Percentiles rank a stretch among this genome's conserved stretches.
Evolutionary conservation across 2,113 vertebrate genomes (phyloP).

Genomic region (Crocuta crocuta): DNA sequence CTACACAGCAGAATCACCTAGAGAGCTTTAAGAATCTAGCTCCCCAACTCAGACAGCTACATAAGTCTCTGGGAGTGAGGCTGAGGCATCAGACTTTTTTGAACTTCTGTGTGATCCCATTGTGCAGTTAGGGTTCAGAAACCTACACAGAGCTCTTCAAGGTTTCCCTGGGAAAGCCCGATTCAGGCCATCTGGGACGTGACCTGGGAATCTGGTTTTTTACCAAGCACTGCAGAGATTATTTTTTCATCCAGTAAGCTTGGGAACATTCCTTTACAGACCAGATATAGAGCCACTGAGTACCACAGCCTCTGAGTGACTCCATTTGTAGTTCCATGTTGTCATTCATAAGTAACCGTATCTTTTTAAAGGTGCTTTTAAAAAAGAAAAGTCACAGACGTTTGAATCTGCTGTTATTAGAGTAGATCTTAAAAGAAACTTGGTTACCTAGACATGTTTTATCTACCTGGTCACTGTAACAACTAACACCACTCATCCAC

Average conservation of each 20-base stretch:
- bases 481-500: neutral
- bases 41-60: neutral
- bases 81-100: neutral
- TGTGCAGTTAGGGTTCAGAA: neutral
- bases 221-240: neutral
- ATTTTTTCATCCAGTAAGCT: neutral
- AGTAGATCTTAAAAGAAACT: neutral
- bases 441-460: neutral
- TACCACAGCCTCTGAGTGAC: neutral
- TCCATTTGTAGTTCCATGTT: neutral
- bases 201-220: neutral
- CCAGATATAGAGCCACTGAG: neutral
- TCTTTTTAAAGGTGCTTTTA: neutral
- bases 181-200: neutral
- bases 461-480: neutral
- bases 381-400: neutral
- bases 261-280: neutral
- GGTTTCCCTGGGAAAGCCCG: neutral
- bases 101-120: neutral
- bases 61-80: neutral
- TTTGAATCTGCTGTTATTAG: neutral
- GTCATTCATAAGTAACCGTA: neutral
- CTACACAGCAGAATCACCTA: neutral
- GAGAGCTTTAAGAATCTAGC: neutral
- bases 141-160: neutral